A percentile compares a stretch with the other conserved stretches of the same genome.
phyloP scores from a whole-genome alignment of 2,797 vertebrate species.

The Anguilla pacifica region DNA sequence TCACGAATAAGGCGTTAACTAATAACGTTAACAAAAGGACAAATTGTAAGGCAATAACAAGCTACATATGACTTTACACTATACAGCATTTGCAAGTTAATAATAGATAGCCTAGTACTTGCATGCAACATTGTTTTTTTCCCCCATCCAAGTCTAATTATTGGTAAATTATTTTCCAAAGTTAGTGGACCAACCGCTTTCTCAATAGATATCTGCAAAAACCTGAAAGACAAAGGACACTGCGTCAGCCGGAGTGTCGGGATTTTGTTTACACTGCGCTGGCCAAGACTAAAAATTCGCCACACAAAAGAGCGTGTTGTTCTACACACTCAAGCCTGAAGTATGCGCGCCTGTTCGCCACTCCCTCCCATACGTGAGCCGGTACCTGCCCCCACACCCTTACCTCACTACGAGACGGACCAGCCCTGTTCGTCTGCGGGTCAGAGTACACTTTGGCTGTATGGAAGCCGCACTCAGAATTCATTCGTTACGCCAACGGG shows the following conservation, averaged over 20 bases:
- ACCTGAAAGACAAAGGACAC: neutral
- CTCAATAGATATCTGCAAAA: neutral
- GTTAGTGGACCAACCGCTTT: neutral
- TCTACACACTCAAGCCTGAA: neutral
- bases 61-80: too few relatives aligned
- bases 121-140: neutral
- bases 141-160: neutral
- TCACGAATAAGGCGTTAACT: neutral
- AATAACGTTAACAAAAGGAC: too few relatives aligned
- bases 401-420: neutral
- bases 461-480: neutral
- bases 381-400: conserved; percentile 11
- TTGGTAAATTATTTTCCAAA: neutral
- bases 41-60: too few relatives aligned
- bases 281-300: neutral
- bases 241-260: neutral
- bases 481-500: neutral
- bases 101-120: neutral
- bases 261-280: neutral
- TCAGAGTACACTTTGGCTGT: conserved; percentile 12
- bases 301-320: neutral
- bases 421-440: neutral
- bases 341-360: conserved; percentile 6
- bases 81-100: too few relatives aligned
- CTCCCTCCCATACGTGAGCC: conserved; percentile 5